Conservation (phyloP, 2,797 vertebrate genomes). For the Arnoldichthys spilopterus region DNA sequence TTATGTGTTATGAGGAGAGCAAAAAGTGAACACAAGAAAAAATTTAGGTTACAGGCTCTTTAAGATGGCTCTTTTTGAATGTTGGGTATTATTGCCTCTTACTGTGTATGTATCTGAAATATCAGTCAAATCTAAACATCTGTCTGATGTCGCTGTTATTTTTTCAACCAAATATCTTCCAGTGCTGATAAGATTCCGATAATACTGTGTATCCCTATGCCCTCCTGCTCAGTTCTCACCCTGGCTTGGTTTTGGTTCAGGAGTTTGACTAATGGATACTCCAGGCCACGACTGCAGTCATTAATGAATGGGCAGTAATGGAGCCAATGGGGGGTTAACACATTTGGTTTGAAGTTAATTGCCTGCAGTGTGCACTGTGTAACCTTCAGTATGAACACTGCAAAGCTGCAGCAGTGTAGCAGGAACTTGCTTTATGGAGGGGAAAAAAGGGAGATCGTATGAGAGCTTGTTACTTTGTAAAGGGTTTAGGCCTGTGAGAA, state of each 20-base stretch:
- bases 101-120: constrained; percentile 28
- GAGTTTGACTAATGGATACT: constrained; percentile 49
- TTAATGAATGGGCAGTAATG: constrained; percentile 54
- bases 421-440: constrained; percentile 38
- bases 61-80: background rate
- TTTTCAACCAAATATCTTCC: too few relatives aligned
- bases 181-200: too few relatives aligned
- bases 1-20: too few relatives aligned
- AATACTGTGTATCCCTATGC: too few relatives aligned
- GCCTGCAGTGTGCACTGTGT: constrained; percentile 59
- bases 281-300: constrained; percentile 33
- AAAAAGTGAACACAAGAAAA: too few relatives aligned
- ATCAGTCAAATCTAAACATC: too few relatives aligned
- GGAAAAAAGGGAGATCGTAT: background rate
- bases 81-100: background rate
- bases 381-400: constrained; percentile 52
- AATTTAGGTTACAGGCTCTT: too few relatives aligned
- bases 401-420: constrained; percentile 49
- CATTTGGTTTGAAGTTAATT: constrained; percentile 62
- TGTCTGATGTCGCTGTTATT: too few relatives aligned
- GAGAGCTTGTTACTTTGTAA: background rate
- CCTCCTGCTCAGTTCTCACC: constrained; percentile 32
- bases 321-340: constrained; percentile 55
- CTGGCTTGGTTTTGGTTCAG: constrained; percentile 24
- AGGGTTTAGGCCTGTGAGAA: constrained; percentile 6